These are phyloP conservation scores for Antigone vipio DNA, from an alignment of 2,113 vertebrate genomes.

Conservation along the genomic window DNA sequence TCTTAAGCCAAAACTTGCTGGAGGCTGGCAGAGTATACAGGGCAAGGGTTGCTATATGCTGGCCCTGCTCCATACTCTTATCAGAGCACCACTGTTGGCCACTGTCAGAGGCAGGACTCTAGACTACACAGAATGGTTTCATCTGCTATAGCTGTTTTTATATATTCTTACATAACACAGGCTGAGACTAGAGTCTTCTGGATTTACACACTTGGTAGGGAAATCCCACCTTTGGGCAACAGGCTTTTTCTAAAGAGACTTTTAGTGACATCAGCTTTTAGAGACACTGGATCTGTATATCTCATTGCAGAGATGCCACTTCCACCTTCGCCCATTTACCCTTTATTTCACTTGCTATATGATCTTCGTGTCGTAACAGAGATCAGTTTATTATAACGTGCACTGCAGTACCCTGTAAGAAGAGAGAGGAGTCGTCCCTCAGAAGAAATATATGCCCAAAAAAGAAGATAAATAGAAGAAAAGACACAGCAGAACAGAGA, in stretches of 20 bases:
- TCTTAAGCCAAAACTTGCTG: not conserved
- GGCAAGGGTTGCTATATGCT: not conserved
- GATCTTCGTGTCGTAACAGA: not conserved
- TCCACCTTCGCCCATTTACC: not conserved
- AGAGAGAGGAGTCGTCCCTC: not conserved
- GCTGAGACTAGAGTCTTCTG: not conserved
- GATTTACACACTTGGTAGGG: not conserved
- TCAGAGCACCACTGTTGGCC: not conserved
- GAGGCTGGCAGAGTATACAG: not conserved
- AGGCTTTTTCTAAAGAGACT: not conserved
- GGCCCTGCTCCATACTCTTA: not conserved
- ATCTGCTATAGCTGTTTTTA: not conserved
- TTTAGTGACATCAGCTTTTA: not conserved
- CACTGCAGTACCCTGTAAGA: not conserved
- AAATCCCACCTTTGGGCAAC: not conserved
- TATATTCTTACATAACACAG: not conserved
- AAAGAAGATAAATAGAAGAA: not conserved
- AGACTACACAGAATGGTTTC: not conserved
- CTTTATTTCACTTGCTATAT: not conserved
- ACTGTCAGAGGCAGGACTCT: not conserved
- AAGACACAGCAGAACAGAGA: not conserved
- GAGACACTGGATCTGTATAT: not conserved
- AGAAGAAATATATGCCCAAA: not conserved
- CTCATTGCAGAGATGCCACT: not conserved
- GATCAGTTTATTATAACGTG: not conserved